A percentile compares a stretch with the other conserved stretches of the same genome.
These are phyloP conservation scores for Tromatobia lineatoria DNA, from an alignment of 2,888 invertebrate genomes.

Conservation along the genomic window DNA sequence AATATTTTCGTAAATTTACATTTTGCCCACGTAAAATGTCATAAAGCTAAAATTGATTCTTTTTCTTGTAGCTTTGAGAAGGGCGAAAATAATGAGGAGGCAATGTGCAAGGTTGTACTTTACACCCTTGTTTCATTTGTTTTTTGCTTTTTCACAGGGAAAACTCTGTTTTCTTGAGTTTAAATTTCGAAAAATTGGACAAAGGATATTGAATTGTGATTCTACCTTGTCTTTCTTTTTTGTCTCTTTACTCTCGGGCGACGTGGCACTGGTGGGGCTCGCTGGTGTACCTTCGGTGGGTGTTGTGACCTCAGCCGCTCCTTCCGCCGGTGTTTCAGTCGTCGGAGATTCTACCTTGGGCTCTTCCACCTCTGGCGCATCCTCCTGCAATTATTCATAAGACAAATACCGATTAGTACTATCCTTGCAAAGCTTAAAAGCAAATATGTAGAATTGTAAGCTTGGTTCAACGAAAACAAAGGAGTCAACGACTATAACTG, in stretches of 20 bases:
- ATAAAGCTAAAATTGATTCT: no score
- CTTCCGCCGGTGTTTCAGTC: constrained; percentile 80
- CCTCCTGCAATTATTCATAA: constrained; percentile 69
- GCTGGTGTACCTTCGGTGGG: constrained; percentile 82
- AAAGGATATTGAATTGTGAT: constrained; percentile 24
- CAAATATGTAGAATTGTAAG: not conserved
- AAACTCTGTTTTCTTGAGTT: no score
- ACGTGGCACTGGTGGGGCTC: constrained; percentile 79
- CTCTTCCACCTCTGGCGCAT: constrained; percentile 79
- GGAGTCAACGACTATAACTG: no score
- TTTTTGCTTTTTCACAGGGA: no score
- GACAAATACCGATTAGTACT: not conserved
- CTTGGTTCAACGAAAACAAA: not conserved
- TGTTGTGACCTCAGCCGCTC: constrained; percentile 81
- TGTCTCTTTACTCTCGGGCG: constrained; percentile 83
- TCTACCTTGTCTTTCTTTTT: constrained; percentile 84
- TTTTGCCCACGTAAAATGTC: no score
- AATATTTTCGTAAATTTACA: no score
- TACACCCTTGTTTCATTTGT: no score
- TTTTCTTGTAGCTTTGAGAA: no score
- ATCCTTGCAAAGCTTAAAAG: not conserved
- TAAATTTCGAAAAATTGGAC: not conserved
- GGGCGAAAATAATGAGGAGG: no score
- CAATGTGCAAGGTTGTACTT: no score
- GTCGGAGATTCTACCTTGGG: constrained; percentile 78